Percentiles rank a stretch among this genome's conserved stretches.
Evolutionary conservation across 2,797 vertebrate species (phyloP).

Genomic region (Lepidocolaptes lacrymiger): DNA sequence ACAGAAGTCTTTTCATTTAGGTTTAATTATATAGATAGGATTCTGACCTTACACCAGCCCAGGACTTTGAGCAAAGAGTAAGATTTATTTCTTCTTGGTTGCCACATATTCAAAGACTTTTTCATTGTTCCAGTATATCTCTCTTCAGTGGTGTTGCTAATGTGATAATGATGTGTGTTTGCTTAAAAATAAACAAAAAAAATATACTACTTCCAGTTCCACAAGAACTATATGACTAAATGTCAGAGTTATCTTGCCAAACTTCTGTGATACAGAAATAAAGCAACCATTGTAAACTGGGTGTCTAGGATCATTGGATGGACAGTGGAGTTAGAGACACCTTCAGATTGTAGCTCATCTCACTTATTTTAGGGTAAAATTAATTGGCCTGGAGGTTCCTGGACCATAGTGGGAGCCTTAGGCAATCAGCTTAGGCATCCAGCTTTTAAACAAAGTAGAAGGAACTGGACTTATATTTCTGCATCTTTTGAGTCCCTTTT

Average conservation of each 20-base stretch:
- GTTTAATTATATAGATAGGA: not conserved
- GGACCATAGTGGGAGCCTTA: not conserved
- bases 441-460: not conserved
- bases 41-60: not conserved
- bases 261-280: not conserved
- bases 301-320: not conserved
- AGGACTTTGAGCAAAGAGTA: not conserved
- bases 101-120: not conserved
- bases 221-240: not conserved
- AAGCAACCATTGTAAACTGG: not conserved
- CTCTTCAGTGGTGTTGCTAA: not conserved
- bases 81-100: not conserved
- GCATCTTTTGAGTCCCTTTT: not conserved
- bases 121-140: not conserved
- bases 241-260: not conserved
- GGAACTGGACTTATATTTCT: not conserved
- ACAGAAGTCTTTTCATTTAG: not conserved
- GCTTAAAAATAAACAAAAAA: not conserved
- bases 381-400: not conserved
- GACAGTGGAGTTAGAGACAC: not conserved
- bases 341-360: not conserved
- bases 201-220: not conserved
- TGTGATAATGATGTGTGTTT: not conserved
- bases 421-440: not conserved
- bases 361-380: not conserved